These are phyloP conservation scores for Heterodera schachtii DNA, from an alignment of 1,140 invertebrate genomes.

Conservation along the genomic window DNA sequence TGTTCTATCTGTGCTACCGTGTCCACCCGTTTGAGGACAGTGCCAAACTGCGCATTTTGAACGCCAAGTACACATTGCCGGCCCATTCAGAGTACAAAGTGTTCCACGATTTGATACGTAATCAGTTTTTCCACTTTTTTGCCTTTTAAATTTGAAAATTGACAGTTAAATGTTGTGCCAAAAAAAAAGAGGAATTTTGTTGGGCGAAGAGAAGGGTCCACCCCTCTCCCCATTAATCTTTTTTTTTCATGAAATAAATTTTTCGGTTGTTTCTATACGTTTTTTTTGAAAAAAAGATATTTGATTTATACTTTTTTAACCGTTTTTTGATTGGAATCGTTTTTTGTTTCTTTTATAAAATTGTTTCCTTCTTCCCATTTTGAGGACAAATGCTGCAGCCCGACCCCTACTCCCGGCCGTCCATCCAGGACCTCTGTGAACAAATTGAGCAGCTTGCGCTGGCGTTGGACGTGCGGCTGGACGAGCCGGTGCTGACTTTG, in stretches of 20 bases:
- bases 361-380: background rate
- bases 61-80: conserved; percentile 88
- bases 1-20: conserved; percentile 87
- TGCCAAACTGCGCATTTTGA: conserved; percentile 89
- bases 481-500: conserved; percentile 14
- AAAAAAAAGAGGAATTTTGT: too few species aligned
- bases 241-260: too few species aligned
- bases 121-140: too few species aligned
- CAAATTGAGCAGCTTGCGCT: conserved; percentile 71
- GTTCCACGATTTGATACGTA: conserved; percentile 87
- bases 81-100: conserved; percentile 79
- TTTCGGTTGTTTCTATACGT: too few species aligned
- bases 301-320: too few species aligned
- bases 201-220: too few species aligned
- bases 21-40: conserved; percentile 95
- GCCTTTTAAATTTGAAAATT: too few species aligned
- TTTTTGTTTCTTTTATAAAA: too few species aligned
- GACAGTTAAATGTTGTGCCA: too few species aligned
- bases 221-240: too few species aligned
- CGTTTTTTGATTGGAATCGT: too few species aligned
- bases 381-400: conserved; percentile 71
- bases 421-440: conserved; percentile 79
- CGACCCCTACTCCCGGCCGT: conserved; percentile 78
- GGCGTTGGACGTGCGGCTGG: conserved; percentile 17
- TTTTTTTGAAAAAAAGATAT: too few species aligned